Evolutionary conservation across 2,113 vertebrate species (phyloP).

Genomic region (Strix aluco): DNA sequence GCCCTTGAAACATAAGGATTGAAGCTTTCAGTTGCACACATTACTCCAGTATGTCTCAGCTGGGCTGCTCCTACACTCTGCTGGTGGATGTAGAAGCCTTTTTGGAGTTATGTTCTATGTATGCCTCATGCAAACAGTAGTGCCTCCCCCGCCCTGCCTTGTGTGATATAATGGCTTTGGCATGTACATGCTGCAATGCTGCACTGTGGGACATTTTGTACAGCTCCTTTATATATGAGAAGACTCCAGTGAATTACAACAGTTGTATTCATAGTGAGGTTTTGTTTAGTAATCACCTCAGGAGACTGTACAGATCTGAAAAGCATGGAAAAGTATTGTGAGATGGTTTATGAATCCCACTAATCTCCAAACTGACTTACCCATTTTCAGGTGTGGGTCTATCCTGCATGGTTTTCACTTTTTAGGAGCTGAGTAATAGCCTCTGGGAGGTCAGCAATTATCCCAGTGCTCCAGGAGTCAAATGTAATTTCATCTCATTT

Average conservation of each 20-base stretch:
- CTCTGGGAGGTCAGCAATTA: slow-evolving; percentile 59
- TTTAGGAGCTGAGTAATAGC: slow-evolving; percentile 45
- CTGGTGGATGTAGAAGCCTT: neutral
- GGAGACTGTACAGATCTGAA: neutral
- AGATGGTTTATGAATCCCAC: slow-evolving; percentile 23
- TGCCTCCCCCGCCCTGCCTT: neutral
- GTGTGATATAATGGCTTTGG: neutral
- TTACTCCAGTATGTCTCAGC: neutral
- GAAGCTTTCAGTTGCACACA: neutral
- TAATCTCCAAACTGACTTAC: slow-evolving; percentile 16
- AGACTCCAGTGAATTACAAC: neutral
- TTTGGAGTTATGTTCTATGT: neutral
- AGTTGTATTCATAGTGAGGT: neutral
- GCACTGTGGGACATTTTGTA: neutral
- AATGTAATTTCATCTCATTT: slow-evolving; percentile 59
- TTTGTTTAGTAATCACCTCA: slow-evolving; percentile 40
- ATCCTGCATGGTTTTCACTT: slow-evolving; percentile 11
- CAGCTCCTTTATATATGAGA: neutral
- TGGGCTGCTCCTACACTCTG: neutral
- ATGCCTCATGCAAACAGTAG: rapidly evolving
- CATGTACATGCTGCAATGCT: neutral
- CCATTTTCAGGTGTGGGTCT: slow-evolving; percentile 32
- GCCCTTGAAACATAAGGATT: neutral
- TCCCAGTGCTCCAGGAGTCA: slow-evolving; percentile 50
- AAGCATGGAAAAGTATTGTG: neutral